Base-by-base conservation (phyloP, 2,888 invertebrate genomes). In the Harpalus rufipes region DNA sequence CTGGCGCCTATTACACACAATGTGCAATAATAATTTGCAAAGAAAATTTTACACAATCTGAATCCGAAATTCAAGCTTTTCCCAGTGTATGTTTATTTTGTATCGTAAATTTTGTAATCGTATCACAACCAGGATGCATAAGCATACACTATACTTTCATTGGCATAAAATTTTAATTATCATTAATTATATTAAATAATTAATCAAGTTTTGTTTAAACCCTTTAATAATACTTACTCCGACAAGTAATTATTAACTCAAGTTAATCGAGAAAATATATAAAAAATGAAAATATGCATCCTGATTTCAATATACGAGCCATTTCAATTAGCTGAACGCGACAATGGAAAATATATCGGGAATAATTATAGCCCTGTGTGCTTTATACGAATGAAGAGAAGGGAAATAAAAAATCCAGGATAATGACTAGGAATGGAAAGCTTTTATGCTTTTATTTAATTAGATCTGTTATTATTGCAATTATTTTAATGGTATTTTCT, bases 381-480 rank as follows among this genome's bases (percentile, higher is more conserved):
- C 68, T 39, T 63, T 68, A 68, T 14, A 32, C 63, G 25, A 63
- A 63, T 63, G 25, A 63, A 63, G 63, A 63, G 32, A 68, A 68
- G 39, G 14, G 68, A 39, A 68, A 63, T 63, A 63, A 63, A 51
- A 68, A 39, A 68, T 68, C 39, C 25, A 68, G 68, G 68, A 32
- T 68, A 68, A 68, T 68, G 68, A 68, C 25, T 25, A 25, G 32
- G 39, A 21, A 32, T 8, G 32, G 68, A 25, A 68, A 39, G 68
- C 68, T 68, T 68, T 63, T 68, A 39, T 68, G 68, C 68, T 68
- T 68, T 63, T 68, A 39, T 68, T 68, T 68, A 68, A 68, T 68
- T 39, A n/a, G 68, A 39, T 68, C 14, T 12, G 39, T 68, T 14
- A 25, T 12, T 18, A 10, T 12, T 21, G n/a, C 65, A 32, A n/a